Conservation (phyloP, 2,888 invertebrate species). For the Agrotis puta region DNA sequence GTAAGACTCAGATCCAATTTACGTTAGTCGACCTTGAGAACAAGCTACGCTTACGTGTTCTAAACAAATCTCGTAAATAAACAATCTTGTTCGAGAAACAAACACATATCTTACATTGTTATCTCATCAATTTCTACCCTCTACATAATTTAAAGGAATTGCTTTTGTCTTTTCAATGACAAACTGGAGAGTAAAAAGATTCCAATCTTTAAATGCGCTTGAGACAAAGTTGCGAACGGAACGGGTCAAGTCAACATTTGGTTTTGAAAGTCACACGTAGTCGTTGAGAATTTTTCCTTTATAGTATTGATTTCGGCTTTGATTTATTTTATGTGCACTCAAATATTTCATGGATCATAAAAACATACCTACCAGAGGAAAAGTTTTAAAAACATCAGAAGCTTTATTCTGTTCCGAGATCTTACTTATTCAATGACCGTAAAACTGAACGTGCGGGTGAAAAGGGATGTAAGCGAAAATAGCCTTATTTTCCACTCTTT, state of each 20-base stretch:
- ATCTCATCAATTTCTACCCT: neutral
- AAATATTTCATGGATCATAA: slow-evolving; percentile 39
- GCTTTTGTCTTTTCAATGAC: slow-evolving; percentile 7
- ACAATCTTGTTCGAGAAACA: slow-evolving; percentile 22
- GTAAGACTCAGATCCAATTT: slow-evolving; percentile 73
- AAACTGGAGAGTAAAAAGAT: slow-evolving; percentile 5
- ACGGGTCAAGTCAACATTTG: slow-evolving; percentile 19
- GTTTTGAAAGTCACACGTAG: slow-evolving; percentile 23
- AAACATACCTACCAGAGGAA: slow-evolving; percentile 20
- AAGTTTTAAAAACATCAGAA: slow-evolving; percentile 25
- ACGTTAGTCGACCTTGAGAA: slow-evolving; percentile 62
- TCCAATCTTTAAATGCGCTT: slow-evolving; percentile 8
- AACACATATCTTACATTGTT: slow-evolving; percentile 17
- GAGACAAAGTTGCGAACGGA: slow-evolving; percentile 20
- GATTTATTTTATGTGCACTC: slow-evolving; percentile 32
- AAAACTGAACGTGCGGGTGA: slow-evolving; percentile 43
- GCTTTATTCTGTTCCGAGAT: slow-evolving; percentile 34
- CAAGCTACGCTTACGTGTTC: slow-evolving; percentile 45
- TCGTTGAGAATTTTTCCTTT: slow-evolving; percentile 3
- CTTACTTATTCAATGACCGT: slow-evolving; percentile 57
- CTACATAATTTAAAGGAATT: slow-evolving; percentile 10
- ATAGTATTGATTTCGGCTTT: slow-evolving; percentile 20
- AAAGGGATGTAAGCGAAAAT: slow-evolving; percentile 39
- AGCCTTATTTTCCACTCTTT: slow-evolving; percentile 44
- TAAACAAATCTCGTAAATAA: slow-evolving; percentile 48